phyloP scores from a whole-genome alignment of 2,797 vertebrate genomes.

The Acanthurus tractus region DNA sequence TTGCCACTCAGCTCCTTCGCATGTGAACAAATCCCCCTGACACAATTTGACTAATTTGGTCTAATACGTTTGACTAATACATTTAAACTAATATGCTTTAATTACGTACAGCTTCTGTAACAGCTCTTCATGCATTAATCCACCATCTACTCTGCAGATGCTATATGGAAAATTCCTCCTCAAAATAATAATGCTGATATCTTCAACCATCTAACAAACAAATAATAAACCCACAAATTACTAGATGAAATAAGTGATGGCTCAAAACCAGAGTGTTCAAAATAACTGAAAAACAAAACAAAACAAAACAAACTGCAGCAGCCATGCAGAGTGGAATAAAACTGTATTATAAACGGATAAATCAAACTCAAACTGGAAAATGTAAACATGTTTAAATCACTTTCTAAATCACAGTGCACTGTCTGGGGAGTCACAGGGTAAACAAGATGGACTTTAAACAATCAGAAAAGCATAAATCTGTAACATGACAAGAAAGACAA shows the following conservation, averaged over 20 bases:
- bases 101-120: not conserved
- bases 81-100: slow-evolving; percentile 5
- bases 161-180: too few species aligned
- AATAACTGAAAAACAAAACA: too few species aligned
- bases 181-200: not conserved
- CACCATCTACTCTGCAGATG: not conserved
- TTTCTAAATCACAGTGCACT: not conserved
- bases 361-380: slow-evolving; percentile 27
- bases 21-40: slow-evolving; percentile 10
- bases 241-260: not conserved
- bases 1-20: not conserved
- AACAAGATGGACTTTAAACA: slow-evolving; percentile 53
- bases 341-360: slow-evolving; percentile 26
- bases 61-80: not conserved
- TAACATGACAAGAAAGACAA: slow-evolving; percentile 39
- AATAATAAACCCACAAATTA: not conserved
- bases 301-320: too few species aligned
- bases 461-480: slow-evolving; percentile 47
- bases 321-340: slow-evolving; percentile 18
- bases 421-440: slow-evolving; percentile 20
- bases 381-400: slow-evolving; percentile 34
- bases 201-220: not conserved
- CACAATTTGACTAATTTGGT: not conserved
- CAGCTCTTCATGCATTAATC: slow-evolving; percentile 7
- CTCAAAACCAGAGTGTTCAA: not conserved